Base-by-base conservation (phyloP, 1,140 invertebrate species). In the Nixonia krombeini region DNA sequence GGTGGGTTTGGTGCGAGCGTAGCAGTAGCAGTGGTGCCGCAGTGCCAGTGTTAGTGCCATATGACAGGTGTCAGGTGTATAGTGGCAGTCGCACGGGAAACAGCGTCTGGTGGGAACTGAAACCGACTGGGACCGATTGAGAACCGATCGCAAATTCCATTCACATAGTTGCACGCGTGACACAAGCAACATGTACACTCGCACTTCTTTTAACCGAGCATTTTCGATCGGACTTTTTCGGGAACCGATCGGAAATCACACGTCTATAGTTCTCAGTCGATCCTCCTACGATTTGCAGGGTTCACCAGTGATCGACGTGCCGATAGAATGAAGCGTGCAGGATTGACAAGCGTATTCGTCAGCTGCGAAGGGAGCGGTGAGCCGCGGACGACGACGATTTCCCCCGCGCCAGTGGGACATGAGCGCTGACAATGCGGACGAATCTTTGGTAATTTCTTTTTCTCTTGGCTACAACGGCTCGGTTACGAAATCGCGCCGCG, bases 391-490 rank as follows among this genome's bases (percentile, higher is more conserved):
- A 77, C 62, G 69, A 70, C 70, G 58, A 70, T 61, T 73, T 76
- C 55, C 75, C 69, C 71, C 69, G 76, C 65, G 72, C 72, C 59
- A 72, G 70, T 70, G 74, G 80, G 83, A 78, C 83, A 85, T 85
- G 83, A 85, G 76, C 82, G 77, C 82, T 84, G 83, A 84, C 78
- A 85, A 84, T 84, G 83, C 76, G 76, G 83, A 85, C 72, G 83
- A 85, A 76, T 85, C 83, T 82, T 82, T 85, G 83, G 83, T 85
- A 84, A 83, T 77, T 81, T 79, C 74, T 70, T 58, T 50, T 57
- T 49, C 16, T 52, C 12, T 13, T 12, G 33, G 2, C 12, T 35
- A 13, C 33, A 13, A n/a, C 21, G 6, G 6, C 21, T 21, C n/a
- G n/a, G 33, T 35, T 35, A 13, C 13, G 40, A 28, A 46, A 25